Percentiles rank a stretch among this genome's conserved stretches.
These are phyloP conservation scores for Dendronephthya gigantea DNA, from an alignment of 64 coral and sea anemone genomes.

Conservation along the genomic window DNA sequence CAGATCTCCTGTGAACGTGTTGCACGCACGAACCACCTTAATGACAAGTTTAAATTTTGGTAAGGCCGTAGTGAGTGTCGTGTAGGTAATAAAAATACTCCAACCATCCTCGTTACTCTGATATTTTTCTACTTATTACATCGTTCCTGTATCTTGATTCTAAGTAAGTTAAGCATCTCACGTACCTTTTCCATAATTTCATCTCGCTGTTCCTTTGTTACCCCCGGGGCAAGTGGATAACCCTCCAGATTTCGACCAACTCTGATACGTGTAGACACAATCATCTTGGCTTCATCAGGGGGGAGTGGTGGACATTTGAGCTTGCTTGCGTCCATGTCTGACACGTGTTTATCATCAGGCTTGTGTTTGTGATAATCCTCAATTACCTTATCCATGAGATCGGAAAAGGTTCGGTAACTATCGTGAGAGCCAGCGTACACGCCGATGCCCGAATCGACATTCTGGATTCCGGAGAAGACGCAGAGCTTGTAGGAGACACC, in stretches of 20 bases:
- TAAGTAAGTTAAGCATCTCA: neutral
- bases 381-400: constrained; percentile 29
- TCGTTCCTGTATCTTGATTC: neutral
- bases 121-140: no score
- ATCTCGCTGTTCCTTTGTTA: constrained; percentile 51
- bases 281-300: constrained; percentile 43
- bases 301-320: constrained; percentile 57
- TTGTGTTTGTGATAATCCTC: constrained; percentile 77
- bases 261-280: constrained; percentile 78
- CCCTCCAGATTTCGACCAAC: constrained; percentile 74
- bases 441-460: constrained; percentile 60
- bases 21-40: constrained; percentile 25
- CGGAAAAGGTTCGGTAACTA: constrained; percentile 47
- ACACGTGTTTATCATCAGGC: constrained; percentile 53
- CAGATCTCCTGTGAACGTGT: constrained; percentile 51
- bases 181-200: constrained; percentile 76
- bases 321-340: constrained; percentile 67
- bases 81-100: no score
- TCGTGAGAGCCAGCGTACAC: constrained; percentile 75
- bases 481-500: constrained; percentile 44
- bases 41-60: neutral
- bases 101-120: no score
- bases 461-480: constrained; percentile 52
- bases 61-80: no score
- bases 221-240: constrained; percentile 48